Conservation (phyloP, 2,113 vertebrate genomes). For the Pan troglodytes region NHGRI_mPanTro3-v2.1_pri NC_072411.2:93505001-93505500, state of each 20-base stretch:
- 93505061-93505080: not conserved
- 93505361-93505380: too few species aligned
- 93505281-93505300: not conserved
- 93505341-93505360: not conserved
- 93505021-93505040: not conserved
- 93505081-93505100: not conserved
- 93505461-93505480: not conserved
- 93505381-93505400: too few species aligned
- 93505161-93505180: not conserved
- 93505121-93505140: not conserved
- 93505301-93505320: not conserved
- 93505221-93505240: not conserved
- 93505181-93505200: not conserved
- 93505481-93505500: not conserved
- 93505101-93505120: not conserved
- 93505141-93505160: not conserved
- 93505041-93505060: not conserved
- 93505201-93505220: not conserved
- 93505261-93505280: not conserved
- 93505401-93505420: not conserved
- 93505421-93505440: not conserved
- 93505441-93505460: not conserved
- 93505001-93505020: not conserved
- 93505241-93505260: not conserved
- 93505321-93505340: not conserved